These are phyloP conservation scores for Danionella dracula DNA, from an alignment of 2,797 vertebrate genomes.

Conservation along the genomic window DNA sequence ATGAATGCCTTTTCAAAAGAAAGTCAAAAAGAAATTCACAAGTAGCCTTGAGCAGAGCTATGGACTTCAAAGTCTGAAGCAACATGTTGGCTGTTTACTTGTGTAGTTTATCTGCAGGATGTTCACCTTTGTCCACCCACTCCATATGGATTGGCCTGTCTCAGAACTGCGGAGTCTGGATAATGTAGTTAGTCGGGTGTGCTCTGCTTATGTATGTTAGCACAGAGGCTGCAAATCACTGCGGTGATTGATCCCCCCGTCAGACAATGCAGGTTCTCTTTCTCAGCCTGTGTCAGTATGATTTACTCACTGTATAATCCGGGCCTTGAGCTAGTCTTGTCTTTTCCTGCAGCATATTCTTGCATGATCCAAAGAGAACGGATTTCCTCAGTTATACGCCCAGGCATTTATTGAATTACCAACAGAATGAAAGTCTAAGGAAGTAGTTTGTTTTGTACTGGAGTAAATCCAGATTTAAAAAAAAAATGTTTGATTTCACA, in stretches of 20 bases:
- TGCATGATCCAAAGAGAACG: not conserved
- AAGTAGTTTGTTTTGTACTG: too few relatives aligned
- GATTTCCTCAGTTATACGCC: constrained; percentile 9
- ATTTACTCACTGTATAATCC: constrained; percentile 31
- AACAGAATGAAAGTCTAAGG: not conserved
- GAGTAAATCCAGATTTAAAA: too few relatives aligned
- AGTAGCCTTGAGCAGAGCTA: not conserved
- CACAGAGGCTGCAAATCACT: constrained; percentile 24
- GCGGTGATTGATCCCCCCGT: constrained; percentile 31
- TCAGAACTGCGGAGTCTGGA: constrained; percentile 15
- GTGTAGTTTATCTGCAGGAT: constrained; percentile 13
- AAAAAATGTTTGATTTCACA: too few relatives aligned
- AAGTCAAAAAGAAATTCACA: not conserved
- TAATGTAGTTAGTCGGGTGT: constrained; percentile 17
- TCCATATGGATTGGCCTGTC: constrained; percentile 30
- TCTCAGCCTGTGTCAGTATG: constrained; percentile 27
- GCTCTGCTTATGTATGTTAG: constrained; percentile 19
- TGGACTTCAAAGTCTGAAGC: not conserved
- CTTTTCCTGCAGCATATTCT: constrained; percentile 2
- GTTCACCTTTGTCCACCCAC: constrained; percentile 5
- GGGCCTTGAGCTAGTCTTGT: constrained; percentile 16
- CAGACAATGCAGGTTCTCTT: constrained; percentile 22
- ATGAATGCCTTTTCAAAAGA: not conserved
- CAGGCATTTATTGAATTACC: constrained; percentile 24
- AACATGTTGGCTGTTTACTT: not conserved